These are phyloP conservation scores for Mesembrinibis cayennensis DNA, from an alignment of 2,113 vertebrate genomes.

Conservation along the genomic window DNA sequence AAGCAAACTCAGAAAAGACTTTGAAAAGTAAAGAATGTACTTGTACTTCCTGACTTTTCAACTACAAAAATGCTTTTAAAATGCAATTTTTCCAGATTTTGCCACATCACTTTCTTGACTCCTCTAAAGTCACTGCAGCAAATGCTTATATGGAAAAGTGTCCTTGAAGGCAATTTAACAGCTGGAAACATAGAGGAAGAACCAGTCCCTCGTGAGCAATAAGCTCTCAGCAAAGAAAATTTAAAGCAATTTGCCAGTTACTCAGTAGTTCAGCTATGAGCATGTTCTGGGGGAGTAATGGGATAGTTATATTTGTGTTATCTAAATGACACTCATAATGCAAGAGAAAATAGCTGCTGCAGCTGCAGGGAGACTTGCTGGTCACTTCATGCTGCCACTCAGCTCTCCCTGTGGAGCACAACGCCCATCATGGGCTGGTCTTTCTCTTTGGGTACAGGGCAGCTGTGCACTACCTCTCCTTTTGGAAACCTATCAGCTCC, in stretches of 20 bases:
- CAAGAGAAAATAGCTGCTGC: neutral
- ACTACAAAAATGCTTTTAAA: neutral
- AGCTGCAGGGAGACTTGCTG: neutral
- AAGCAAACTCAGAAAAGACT: neutral
- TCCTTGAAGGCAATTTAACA: slow-evolving; percentile 17
- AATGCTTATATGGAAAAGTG: neutral
- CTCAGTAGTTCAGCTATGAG: neutral
- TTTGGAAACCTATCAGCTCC: neutral
- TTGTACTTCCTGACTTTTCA: neutral
- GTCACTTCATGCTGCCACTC: neutral
- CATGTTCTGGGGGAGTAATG: slow-evolving; percentile 12
- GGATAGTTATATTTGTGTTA: slow-evolving; percentile 10
- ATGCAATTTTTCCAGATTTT: neutral
- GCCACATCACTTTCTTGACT: neutral
- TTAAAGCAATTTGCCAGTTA: slow-evolving; percentile 29
- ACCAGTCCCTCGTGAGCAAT: neutral
- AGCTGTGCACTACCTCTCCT: neutral
- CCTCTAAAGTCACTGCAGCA: neutral
- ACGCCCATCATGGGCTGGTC: too few species aligned
- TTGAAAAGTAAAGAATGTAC: neutral
- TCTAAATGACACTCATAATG: slow-evolving; percentile 6
- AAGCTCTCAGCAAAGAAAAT: slow-evolving; percentile 15
- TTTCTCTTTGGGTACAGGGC: neutral
- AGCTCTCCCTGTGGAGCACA: neutral
- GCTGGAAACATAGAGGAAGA: slow-evolving; percentile 6